A percentile compares a stretch with the other conserved stretches of the same genome.
Evolutionary conservation across 1,140 invertebrate species (phyloP).

Genomic region (Euura lappo): DNA sequence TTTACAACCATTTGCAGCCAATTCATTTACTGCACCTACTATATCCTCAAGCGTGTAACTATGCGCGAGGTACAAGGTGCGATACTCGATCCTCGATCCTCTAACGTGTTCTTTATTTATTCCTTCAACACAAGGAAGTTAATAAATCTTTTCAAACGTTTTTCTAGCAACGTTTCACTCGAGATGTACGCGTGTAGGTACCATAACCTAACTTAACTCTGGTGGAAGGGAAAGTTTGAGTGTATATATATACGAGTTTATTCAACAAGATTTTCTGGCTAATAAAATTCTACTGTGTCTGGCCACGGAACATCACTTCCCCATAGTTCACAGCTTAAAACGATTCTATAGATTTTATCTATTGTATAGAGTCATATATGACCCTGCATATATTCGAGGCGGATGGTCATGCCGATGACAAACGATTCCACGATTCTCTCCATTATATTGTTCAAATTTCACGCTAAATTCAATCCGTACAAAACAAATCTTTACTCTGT

Average conservation of each 20-base stretch:
- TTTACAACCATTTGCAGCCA: neutral
- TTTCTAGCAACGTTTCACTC: neutral
- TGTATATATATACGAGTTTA: neutral
- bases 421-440: slow-evolving; percentile 31
- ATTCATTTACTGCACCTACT: neutral
- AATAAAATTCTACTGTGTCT: neutral
- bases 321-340: slow-evolving; percentile 16
- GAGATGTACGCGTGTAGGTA: no score
- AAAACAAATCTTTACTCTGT: neutral
- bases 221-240: neutral
- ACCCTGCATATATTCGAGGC: no score
- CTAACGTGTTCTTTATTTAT: no score
- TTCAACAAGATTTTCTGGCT: neutral
- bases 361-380: no score
- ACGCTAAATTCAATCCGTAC: slow-evolving; percentile 29
- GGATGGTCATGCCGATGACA: neutral
- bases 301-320: neutral
- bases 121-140: neutral
- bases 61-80: neutral
- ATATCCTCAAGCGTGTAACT: neutral
- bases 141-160: neutral
- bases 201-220: no score
- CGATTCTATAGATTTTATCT: slow-evolving; percentile 20
- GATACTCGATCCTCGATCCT: neutral
- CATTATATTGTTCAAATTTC: slow-evolving; percentile 32